Percentiles rank a stretch among this genome's conserved stretches.
phyloP scores from a whole-genome alignment of 2,888 invertebrate genomes.

The Bimastos eiseni region DNA sequence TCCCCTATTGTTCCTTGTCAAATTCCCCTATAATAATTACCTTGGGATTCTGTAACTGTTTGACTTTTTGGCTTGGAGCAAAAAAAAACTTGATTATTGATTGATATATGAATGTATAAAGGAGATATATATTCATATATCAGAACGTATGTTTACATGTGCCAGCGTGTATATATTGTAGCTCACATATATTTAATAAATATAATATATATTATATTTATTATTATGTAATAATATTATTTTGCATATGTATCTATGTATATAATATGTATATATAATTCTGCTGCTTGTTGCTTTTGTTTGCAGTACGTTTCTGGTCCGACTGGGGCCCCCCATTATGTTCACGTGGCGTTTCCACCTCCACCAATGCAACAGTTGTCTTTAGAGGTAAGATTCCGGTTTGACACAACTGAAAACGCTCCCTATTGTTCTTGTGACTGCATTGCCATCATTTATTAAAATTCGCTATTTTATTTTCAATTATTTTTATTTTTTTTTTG shows the following conservation, averaged over 20 bases:
- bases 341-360: constrained; percentile 13
- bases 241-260: background rate
- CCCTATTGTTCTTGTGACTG: background rate
- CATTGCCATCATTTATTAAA: background rate
- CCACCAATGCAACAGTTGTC: constrained; percentile 13
- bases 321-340: background rate
- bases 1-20: too few relatives aligned
- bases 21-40: too few relatives aligned
- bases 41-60: too few relatives aligned
- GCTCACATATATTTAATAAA: too few relatives aligned
- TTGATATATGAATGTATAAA: too few relatives aligned
- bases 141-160: too few relatives aligned
- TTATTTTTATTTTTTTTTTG: background rate
- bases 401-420: background rate
- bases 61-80: too few relatives aligned
- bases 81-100: too few relatives aligned
- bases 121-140: too few relatives aligned
- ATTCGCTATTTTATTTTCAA: background rate
- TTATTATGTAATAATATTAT: too few relatives aligned
- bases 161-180: too few relatives aligned
- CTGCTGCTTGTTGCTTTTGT: background rate
- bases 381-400: background rate
- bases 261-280: background rate
- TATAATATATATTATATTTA: too few relatives aligned
- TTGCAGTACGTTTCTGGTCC: constrained; percentile 22